Evolutionary conservation across 2,888 invertebrate species (phyloP).

Genomic region (Temnothorax ravouxi): DNA sequence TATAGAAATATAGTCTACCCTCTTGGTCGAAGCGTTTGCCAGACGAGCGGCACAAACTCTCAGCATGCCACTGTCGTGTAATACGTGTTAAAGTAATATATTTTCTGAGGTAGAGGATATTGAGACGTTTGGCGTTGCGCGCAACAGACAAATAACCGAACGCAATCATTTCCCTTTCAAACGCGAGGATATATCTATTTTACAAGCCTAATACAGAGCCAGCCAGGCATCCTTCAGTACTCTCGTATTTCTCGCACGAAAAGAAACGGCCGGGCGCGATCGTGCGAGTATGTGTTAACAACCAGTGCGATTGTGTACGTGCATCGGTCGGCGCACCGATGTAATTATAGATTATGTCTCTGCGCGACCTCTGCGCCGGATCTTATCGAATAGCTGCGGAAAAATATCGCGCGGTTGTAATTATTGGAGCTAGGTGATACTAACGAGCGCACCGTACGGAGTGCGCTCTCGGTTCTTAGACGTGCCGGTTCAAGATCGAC

Average conservation of each 20-base stretch:
- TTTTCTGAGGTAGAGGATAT: conserved; percentile 19
- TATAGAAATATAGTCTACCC: conserved; percentile 44
- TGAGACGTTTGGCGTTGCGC: conserved; percentile 42
- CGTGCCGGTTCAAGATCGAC: conserved; percentile 66
- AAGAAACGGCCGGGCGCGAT: conserved; percentile 11
- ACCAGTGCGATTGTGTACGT: conserved; percentile 23
- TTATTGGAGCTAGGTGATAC: conserved; percentile 73
- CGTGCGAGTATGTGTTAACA: conserved; percentile 44
- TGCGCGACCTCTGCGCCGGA: conserved; percentile 78
- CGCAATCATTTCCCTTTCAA: conserved; percentile 37
- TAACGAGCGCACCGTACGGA: conserved; percentile 65
- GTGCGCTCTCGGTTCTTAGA: conserved; percentile 39
- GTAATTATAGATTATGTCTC: conserved; percentile 85
- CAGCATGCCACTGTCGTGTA: not conserved
- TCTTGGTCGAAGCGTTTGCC: conserved; percentile 10
- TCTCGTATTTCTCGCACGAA: conserved; percentile 16
- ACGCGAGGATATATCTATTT: conserved; percentile 44
- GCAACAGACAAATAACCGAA: conserved; percentile 36
- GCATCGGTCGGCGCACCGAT: conserved; percentile 75
- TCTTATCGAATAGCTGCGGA: conserved; percentile 75
- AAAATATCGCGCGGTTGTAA: conserved; percentile 77
- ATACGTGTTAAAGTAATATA: conserved; percentile 23
- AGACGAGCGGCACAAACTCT: not conserved
- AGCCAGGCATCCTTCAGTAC: conserved; percentile 40
- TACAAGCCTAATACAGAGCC: conserved; percentile 32